Conservation (phyloP, 2,113 vertebrate species). For the Leuciscus idus region DNA sequence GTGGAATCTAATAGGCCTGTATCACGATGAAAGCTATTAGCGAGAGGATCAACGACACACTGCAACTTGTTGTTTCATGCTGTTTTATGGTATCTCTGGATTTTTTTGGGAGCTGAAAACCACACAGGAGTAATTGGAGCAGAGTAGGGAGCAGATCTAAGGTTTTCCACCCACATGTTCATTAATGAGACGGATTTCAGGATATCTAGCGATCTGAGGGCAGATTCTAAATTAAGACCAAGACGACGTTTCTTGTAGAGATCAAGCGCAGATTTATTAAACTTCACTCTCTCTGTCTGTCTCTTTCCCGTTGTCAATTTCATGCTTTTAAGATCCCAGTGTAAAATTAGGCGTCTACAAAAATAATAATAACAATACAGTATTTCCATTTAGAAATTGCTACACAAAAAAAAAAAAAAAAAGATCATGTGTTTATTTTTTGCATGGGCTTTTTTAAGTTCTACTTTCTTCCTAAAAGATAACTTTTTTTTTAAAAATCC, state of each 20-base stretch:
- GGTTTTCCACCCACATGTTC: constrained; percentile 22
- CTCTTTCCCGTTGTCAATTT: neutral
- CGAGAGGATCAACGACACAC: neutral
- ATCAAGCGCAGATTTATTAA: constrained; percentile 20
- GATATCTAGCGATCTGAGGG: constrained; percentile 1
- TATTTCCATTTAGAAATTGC: too few species aligned
- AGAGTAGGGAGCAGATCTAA: neutral
- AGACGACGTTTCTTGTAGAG: neutral
- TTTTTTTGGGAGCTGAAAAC: neutral
- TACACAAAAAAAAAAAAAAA: too few species aligned
- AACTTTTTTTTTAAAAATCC: too few species aligned
- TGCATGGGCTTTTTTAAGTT: too few species aligned
- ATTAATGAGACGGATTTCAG: constrained; percentile 19
- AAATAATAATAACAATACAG: too few species aligned
- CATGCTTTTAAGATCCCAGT: too few species aligned
- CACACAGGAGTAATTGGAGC: neutral
- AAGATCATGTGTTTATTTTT: too few species aligned
- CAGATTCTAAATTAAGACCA: neutral
- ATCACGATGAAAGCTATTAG: neutral
- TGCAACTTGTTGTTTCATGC: neutral
- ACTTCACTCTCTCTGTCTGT: neutral
- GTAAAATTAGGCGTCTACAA: too few species aligned
- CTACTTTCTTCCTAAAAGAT: too few species aligned
- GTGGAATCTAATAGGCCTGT: neutral
- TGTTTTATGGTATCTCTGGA: neutral